Base-by-base conservation (phyloP, 2,113 vertebrate species). In the Acrocephalus arundinaceus region DNA sequence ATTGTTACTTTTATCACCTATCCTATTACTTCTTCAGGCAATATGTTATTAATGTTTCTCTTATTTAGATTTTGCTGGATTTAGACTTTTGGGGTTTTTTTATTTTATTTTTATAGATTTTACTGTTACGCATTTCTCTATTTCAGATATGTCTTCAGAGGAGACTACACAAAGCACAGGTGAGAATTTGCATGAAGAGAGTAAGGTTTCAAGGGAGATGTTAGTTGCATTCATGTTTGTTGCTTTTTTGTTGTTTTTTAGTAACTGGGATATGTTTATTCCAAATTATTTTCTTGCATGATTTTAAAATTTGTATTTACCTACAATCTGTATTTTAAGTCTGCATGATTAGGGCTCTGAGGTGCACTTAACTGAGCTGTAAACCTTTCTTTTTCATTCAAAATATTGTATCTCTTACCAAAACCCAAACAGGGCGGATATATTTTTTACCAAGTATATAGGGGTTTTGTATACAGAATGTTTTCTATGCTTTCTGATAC, bases 11-110 rank as follows among this genome's bases (percentile, higher is more conserved):
- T 97, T 85, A 55, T 97, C 81, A 79, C 93, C 41, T 97, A 80
- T 80, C 79, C 91, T 91, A 94, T 95, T 93, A 97, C 71, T 96
- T 89, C 74, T 94, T 74, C 93, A 96, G 97, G 95, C 97, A 98
- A 98, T 92, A 94, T 72, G 79, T 89, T 97, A 90, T 94, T 96
- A 83, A 68, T 57, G 10, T 85, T 95, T 89, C 25, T 72, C 10
- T 89, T 96, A 84, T 15, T 68, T 95, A 90, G 35, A 92, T 93
- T 90, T 96, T 86, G 41, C 79, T 87, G 62, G 30, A 63, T 63
- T 91, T 87, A 71, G 20, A 46, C 10, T 41, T 76, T 16, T 11
- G 20, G 30, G 2, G 2, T 6, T 35, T 61, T 77, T 74, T 92
- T 90, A 63, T 21, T 96, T 92, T 84, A 63, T 82, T 95, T 59